A percentile compares a stretch with the other conserved stretches of the same genome.
These are phyloP conservation scores for Bursaphelenchus mucronatus DNA, from an alignment of 1,140 invertebrate genomes.

Conservation along the genomic window DNA sequence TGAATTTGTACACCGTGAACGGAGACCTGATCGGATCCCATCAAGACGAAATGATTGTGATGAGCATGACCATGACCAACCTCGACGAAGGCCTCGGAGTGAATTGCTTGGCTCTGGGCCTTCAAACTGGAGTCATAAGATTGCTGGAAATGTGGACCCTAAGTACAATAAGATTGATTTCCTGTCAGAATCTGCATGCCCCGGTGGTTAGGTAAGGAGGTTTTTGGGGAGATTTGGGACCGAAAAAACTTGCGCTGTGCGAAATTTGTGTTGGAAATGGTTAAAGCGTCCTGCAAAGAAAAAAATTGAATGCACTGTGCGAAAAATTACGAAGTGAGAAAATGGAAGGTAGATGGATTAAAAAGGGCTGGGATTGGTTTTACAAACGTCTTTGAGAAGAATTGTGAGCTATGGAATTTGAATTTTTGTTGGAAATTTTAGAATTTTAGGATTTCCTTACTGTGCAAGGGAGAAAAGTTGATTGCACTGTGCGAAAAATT, in stretches of 20 bases:
- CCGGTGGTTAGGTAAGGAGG: conserved; percentile 35
- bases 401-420: too few species aligned
- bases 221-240: too few species aligned
- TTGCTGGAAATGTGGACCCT: conserved; percentile 43
- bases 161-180: conserved; percentile 36
- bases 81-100: conserved; percentile 39
- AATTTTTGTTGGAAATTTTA: too few species aligned
- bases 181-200: conserved; percentile 16
- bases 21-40: conserved; percentile 41
- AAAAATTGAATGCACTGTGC: not conserved
- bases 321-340: not conserved
- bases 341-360: too few species aligned
- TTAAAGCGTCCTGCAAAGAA: too few species aligned
- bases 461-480: too few species aligned
- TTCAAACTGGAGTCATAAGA: conserved; percentile 33
- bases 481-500: too few species aligned
- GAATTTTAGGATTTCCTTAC: too few species aligned
- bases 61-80: conserved; percentile 45
- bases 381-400: too few species aligned
- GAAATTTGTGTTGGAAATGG: conserved; percentile 4
- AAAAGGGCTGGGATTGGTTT: too few species aligned
- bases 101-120: conserved; percentile 44
- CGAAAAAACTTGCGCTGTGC: not conserved
- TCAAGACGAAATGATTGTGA: conserved; percentile 36
- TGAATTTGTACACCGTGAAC: conserved; percentile 43